phyloP scores from a whole-genome alignment of 2,797 vertebrate species.

The Chiloscyllium punctatum region DNA sequence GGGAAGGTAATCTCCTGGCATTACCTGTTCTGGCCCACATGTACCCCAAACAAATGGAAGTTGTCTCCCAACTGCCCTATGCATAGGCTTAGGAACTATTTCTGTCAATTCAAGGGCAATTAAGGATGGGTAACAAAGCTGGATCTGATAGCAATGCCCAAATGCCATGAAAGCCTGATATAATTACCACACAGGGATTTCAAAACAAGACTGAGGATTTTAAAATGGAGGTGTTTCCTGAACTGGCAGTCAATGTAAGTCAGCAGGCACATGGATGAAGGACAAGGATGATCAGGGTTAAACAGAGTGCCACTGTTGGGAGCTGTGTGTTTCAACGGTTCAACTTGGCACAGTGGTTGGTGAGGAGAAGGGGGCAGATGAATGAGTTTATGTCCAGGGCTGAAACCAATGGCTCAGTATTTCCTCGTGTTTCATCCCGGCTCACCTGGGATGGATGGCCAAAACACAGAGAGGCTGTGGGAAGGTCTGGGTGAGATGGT shows the following conservation, averaged over 20 bases:
- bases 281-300: background rate
- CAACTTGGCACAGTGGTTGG: background rate
- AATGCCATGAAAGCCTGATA: no score
- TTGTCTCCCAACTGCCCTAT: no score
- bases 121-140: no score
- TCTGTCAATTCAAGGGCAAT: no score
- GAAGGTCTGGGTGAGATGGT: background rate
- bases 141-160: no score
- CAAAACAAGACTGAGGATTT: background rate
- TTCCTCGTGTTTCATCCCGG: background rate
- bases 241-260: background rate
- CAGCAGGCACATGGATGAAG: background rate
- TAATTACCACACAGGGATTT: background rate
- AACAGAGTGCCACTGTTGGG: background rate
- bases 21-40: no score
- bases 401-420: background rate
- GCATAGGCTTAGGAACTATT: no score
- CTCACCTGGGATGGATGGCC: background rate
- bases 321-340: background rate
- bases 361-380: background rate
- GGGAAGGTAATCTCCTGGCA: no score
- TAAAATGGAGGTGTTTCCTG: background rate
- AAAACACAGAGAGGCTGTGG: background rate
- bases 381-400: background rate
- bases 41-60: no score